A percentile compares a stretch with the other conserved stretches of the same genome.
Conservation (phyloP, 1,140 invertebrate genomes). For the Rhagoletis zephyria region DNA sequence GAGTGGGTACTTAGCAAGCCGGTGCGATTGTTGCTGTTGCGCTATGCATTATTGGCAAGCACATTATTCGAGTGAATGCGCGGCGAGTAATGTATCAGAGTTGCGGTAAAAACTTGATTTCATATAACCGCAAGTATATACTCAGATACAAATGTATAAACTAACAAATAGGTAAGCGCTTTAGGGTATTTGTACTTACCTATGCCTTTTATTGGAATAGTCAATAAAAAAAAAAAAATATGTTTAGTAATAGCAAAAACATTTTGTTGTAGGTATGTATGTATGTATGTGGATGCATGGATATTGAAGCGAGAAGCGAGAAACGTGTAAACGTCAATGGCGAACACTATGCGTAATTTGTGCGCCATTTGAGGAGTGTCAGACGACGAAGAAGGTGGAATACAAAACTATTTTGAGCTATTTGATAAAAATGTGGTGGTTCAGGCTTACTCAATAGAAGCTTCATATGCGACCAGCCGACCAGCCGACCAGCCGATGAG, state of each 20-base stretch:
- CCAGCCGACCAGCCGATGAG: too few relatives aligned
- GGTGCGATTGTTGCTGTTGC: neutral
- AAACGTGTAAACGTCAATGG: neutral
- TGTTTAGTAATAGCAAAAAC: neutral
- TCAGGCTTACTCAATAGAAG: too few relatives aligned
- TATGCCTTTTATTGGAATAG: conserved; percentile 14
- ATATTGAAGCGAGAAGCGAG: neutral
- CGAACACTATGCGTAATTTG: conserved; percentile 12
- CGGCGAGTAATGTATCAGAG: neutral
- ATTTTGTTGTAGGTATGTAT: neutral
- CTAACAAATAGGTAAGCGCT: neutral
- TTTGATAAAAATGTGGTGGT: too few relatives aligned
- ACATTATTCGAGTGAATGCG: conserved; percentile 3
- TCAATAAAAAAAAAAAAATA: conserved; percentile 9
- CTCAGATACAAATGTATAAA: neutral
- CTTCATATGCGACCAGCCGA: too few relatives aligned
- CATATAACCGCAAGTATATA: neutral
- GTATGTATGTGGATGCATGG: too few relatives aligned
- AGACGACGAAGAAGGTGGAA: neutral
- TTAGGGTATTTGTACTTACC: conserved; percentile 37
- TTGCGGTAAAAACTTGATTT: conserved; percentile 49
- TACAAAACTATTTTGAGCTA: neutral
- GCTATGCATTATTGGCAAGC: neutral
- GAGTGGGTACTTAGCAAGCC: conserved; percentile 31
- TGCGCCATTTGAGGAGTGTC: conserved; percentile 10